A percentile compares a stretch with the other conserved stretches of the same genome.
Conservation (phyloP, 1,140 invertebrate genomes). For the Triops cancriformis region DNA sequence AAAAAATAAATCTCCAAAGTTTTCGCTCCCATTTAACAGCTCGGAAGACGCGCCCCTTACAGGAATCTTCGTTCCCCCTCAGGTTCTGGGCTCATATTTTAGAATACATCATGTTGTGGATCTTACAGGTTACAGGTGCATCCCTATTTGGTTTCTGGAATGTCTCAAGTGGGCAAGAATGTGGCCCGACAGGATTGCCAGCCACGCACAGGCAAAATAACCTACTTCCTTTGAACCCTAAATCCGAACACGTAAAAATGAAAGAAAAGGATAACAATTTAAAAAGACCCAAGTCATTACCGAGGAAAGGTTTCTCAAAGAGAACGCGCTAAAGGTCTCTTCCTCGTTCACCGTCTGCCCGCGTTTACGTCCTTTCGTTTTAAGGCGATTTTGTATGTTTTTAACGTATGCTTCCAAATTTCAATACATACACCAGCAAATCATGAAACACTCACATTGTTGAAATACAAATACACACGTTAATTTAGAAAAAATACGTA, state of each 20-base stretch:
- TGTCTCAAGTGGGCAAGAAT: constrained; percentile 11
- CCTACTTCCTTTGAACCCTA: not conserved
- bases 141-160: constrained; percentile 9
- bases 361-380: no score
- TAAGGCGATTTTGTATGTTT: no score
- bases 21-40: not conserved
- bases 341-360: no score
- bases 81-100: not conserved
- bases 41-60: not conserved
- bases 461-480: no score
- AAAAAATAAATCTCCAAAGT: not conserved
- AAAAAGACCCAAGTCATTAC: no score
- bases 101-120: not conserved
- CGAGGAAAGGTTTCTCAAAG: no score
- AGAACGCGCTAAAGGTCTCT: no score
- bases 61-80: not conserved
- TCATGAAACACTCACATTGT: no score
- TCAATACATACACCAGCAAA: no score
- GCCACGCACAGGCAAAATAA: not conserved
- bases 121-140: constrained; percentile 13
- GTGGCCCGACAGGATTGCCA: not conserved
- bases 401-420: no score
- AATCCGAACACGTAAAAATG: not conserved
- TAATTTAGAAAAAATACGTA: no score
- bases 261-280: not conserved